A percentile compares a stretch with the other conserved stretches of the same genome.
phyloP scores from a whole-genome alignment of 2,888 invertebrate species.

The Chrysolina haemoptera region DNA sequence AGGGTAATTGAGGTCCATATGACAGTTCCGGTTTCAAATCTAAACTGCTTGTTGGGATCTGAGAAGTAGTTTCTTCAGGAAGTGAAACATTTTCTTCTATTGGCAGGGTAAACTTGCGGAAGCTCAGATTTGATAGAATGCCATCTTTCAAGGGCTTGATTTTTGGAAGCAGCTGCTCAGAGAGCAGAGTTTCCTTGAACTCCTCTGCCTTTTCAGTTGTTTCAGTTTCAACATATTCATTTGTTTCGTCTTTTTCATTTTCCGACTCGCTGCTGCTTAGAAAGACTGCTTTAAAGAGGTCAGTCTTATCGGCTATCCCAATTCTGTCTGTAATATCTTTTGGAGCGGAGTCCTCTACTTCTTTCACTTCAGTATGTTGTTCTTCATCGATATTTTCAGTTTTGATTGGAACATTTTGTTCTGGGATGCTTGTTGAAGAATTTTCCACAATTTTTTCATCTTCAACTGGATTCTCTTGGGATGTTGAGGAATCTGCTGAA shows the following conservation, averaged over 20 bases:
- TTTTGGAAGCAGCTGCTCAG: conserved; percentile 64
- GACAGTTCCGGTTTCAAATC: conserved; percentile 20
- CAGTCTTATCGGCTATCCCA: conserved; percentile 73
- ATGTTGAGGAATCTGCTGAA: conserved; percentile 38
- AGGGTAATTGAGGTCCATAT: conserved; percentile 60
- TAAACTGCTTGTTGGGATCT: background rate
- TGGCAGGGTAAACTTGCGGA: conserved; percentile 52
- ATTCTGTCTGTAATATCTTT: conserved; percentile 65
- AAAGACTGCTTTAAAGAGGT: conserved; percentile 93
- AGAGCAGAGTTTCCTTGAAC: conserved; percentile 60
- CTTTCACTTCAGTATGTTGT: conserved; percentile 20
- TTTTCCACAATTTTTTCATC: conserved; percentile 68
- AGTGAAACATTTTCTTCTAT: conserved; percentile 21
- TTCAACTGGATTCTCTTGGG: conserved; percentile 59
- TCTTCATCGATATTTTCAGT: conserved; percentile 7
- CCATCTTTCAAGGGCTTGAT: conserved; percentile 66
- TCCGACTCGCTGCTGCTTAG: conserved; percentile 79
- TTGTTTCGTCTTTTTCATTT: conserved; percentile 61
- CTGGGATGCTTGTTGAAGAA: conserved; percentile 14
- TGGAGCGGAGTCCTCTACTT: conserved; percentile 34
- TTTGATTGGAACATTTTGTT: conserved; percentile 21
- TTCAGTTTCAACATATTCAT: conserved; percentile 49
- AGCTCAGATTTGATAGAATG: conserved; percentile 64
- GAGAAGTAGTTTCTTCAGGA: background rate
- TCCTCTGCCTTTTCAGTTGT: conserved; percentile 53